phyloP scores from a whole-genome alignment of 2,888 invertebrate genomes.

The Cryptocephalus moraei region DNA sequence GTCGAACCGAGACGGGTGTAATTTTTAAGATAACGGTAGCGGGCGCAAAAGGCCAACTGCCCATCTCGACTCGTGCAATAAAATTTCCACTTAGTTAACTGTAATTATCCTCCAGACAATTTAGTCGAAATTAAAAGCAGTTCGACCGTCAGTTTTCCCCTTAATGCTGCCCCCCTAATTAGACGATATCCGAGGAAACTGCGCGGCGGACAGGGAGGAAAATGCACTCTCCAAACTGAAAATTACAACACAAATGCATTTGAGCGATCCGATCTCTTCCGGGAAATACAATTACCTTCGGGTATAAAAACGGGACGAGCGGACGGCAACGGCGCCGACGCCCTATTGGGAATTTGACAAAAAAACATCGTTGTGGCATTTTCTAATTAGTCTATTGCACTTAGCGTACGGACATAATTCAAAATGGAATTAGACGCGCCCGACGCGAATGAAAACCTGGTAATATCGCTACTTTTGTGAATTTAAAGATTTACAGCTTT shows the following conservation, averaged over 20 bases:
- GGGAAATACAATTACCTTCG: conserved; percentile 19
- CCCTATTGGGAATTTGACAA: no score
- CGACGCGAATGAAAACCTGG: no score
- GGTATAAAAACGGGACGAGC: conserved; percentile 13
- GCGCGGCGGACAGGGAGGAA: conserved; percentile 14
- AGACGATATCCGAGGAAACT: conserved; percentile 17
- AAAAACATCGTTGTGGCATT: no score
- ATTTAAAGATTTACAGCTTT: no score
- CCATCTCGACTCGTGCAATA: conserved; percentile 4
- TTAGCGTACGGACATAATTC: no score
- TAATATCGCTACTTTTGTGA: no score
- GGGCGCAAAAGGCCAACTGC: no score
- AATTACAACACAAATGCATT: conserved; percentile 23
- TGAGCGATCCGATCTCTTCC: conserved; percentile 18
- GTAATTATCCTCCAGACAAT: conserved; percentile 17
- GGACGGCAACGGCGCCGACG: no score
- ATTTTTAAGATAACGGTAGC: no score
- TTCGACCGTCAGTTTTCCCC: conserved; percentile 16
- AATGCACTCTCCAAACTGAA: conserved; percentile 21
- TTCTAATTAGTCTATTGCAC: no score
- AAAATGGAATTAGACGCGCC: no score
- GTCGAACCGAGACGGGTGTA: no score
- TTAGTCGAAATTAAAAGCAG: conserved; percentile 21
- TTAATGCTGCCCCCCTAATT: conserved; percentile 18
- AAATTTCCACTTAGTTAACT: conserved; percentile 19